Conservation (phyloP, 2,888 invertebrate genomes). For the Melanargia galathea region DNA sequence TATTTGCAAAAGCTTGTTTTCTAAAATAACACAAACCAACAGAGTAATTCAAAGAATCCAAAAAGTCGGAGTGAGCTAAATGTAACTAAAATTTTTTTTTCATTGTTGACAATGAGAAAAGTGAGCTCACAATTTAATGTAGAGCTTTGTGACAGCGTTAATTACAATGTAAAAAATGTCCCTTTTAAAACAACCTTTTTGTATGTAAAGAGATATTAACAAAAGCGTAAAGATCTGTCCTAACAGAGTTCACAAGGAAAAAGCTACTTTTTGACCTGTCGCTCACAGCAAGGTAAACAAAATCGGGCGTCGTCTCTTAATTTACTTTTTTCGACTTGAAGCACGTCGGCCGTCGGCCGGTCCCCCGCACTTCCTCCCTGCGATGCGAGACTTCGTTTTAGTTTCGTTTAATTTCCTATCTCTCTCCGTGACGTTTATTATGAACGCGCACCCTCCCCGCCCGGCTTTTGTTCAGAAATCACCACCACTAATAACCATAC, state of each 20-base stretch:
- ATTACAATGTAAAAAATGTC: slow-evolving; percentile 15
- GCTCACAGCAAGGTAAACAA: slow-evolving; percentile 61
- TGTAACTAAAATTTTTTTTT: not conserved
- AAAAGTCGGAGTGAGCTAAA: not conserved
- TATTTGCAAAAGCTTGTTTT: not conserved
- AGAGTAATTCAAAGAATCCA: slow-evolving; percentile 2
- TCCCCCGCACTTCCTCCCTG: slow-evolving; percentile 64
- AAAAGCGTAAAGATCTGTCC: slow-evolving; percentile 33
- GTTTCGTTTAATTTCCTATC: slow-evolving; percentile 80
- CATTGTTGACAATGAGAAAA: not conserved
- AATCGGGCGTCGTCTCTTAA: slow-evolving; percentile 65
- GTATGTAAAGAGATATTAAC: slow-evolving; percentile 19
- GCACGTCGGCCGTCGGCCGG: slow-evolving; percentile 44
- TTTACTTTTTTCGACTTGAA: slow-evolving; percentile 65
- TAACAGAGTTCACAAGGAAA: slow-evolving; percentile 33
- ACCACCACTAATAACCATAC: slow-evolving; percentile 72
- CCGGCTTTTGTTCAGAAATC: slow-evolving; percentile 59
- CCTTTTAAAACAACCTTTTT: slow-evolving; percentile 19
- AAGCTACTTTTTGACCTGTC: slow-evolving; percentile 44
- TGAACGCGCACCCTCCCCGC: slow-evolving; percentile 61
- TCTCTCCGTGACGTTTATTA: slow-evolving; percentile 77
- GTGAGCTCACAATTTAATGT: slow-evolving; percentile 5
- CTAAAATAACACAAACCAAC: slow-evolving; percentile 1
- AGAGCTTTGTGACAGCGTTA: slow-evolving; percentile 13
- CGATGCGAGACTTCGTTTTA: slow-evolving; percentile 74